Evolutionary conservation across 2,797 vertebrate genomes (phyloP).

Genomic region (Chloroceryle amazona): DNA sequence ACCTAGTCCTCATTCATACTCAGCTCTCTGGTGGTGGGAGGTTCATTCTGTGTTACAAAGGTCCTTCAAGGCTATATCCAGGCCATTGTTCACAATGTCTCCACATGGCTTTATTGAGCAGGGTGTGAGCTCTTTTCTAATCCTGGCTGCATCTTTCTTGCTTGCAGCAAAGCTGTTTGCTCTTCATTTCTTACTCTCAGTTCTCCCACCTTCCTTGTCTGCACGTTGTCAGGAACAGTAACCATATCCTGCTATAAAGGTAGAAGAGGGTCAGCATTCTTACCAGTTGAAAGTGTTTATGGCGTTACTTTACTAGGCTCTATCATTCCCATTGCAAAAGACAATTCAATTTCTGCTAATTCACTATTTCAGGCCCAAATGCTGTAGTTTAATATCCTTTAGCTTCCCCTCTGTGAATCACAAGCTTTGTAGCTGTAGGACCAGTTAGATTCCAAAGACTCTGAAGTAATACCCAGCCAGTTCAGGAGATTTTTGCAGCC

Average conservation of each 20-base stretch:
- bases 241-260: slow-evolving; percentile 5
- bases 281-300: not conserved
- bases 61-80: not conserved
- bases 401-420: not conserved
- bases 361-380: too few species aligned
- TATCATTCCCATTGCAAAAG: not conserved
- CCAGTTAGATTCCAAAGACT: not conserved
- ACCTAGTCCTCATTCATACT: not conserved
- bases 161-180: slow-evolving; percentile 12
- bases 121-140: slow-evolving; percentile 14
- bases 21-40: not conserved
- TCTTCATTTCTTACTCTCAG: not conserved
- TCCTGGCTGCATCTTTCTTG: slow-evolving; percentile 47
- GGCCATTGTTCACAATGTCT: not conserved
- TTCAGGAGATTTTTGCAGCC: not conserved
- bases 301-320: not conserved
- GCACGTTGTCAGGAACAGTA: slow-evolving; percentile 19
- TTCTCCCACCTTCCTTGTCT: slow-evolving; percentile 14
- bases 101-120: accelerated
- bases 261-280: slow-evolving; percentile 2
- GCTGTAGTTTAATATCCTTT: not conserved
- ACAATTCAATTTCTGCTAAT: not conserved
- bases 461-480: not conserved
- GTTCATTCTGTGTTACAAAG: not conserved
- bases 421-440: not conserved